phyloP scores from a whole-genome alignment of 2,797 vertebrate genomes.

The Brotula barbata region DNA sequence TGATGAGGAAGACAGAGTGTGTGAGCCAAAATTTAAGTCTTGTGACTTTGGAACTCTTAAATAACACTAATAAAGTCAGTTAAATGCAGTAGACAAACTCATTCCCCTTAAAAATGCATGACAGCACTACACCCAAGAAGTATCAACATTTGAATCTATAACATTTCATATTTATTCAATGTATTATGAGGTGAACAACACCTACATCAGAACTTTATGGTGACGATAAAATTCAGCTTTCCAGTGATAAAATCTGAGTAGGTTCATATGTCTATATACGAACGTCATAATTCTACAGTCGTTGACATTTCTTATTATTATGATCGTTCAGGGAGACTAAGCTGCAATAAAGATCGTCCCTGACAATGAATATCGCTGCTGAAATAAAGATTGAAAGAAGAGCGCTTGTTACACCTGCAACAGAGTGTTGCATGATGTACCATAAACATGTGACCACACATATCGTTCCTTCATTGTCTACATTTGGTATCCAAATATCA shows the following conservation, averaged over 20 bases:
- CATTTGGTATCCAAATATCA: constrained; percentile 41
- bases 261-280: not conserved
- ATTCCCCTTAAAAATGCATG: too few species aligned
- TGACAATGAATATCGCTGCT: not conserved
- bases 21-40: too few species aligned
- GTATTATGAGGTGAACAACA: not conserved
- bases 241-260: not conserved
- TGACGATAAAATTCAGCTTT: not conserved
- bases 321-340: constrained; percentile 1
- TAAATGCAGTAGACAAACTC: too few species aligned
- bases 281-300: constrained; percentile 9
- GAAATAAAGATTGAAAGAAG: constrained; percentile 31
- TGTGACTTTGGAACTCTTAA: too few species aligned
- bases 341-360: not conserved
- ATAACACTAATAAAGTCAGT: too few species aligned
- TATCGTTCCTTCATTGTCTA: constrained; percentile 7
- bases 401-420: constrained; percentile 18
- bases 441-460: not conserved
- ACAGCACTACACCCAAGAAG: too few species aligned
- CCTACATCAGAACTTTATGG: not conserved
- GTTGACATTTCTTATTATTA: not conserved
- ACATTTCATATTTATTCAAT: constrained; percentile 8
- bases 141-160: too few species aligned
- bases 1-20: too few species aligned
- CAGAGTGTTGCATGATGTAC: not conserved